These are phyloP conservation scores for Stramonita haemastoma DNA, from an alignment of 2,888 invertebrate genomes.

Conservation along the genomic window DNA sequence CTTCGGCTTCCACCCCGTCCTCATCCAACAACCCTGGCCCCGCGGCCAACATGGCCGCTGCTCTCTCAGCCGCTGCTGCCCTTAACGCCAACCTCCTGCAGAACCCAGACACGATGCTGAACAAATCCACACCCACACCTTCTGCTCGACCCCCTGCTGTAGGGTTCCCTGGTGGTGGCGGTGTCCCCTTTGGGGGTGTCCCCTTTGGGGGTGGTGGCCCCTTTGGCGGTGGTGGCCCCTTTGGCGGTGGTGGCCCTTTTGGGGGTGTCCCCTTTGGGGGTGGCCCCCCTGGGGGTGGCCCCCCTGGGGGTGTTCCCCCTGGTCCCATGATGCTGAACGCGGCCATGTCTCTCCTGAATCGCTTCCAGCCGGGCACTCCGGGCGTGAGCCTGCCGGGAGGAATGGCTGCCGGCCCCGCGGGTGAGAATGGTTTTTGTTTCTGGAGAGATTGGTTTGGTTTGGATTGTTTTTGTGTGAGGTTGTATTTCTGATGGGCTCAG, in stretches of 20 bases:
- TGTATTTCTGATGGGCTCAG: too few species aligned
- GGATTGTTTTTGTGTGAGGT: too few species aligned
- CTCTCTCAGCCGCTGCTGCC: background rate
- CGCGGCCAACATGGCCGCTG: background rate
- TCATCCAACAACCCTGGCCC: background rate
- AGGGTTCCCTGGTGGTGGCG: background rate
- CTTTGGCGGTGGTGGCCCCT: background rate
- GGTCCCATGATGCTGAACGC: constrained; percentile 19
- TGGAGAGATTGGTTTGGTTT: too few species aligned
- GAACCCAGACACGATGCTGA: background rate
- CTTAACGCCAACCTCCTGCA: constrained; percentile 6
- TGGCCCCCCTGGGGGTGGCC: too few species aligned
- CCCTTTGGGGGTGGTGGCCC: background rate
- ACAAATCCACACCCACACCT: background rate
- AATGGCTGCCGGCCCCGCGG: background rate
- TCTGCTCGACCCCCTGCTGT: background rate
- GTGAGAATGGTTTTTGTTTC: background rate
- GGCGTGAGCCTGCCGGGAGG: background rate
- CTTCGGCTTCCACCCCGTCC: background rate
- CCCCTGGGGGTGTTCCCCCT: background rate
- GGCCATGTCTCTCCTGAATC: background rate
- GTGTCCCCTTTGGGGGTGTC: background rate
- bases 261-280: background rate
- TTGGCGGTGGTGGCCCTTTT: background rate
- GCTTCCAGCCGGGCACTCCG: background rate